phyloP scores from a whole-genome alignment of 2,797 vertebrate species.

The Eupleurogrammus muticus region DNA sequence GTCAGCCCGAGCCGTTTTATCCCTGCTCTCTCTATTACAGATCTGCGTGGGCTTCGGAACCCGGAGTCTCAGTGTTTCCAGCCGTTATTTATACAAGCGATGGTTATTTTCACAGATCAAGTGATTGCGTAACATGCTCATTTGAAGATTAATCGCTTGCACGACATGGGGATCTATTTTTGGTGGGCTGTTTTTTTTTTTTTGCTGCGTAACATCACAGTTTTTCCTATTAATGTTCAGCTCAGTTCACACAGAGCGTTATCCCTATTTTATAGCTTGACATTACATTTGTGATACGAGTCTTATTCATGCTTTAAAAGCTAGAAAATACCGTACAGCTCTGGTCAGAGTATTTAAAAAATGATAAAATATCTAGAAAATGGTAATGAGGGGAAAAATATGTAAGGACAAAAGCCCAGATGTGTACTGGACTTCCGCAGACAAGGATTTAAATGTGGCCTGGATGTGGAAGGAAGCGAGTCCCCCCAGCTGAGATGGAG shows the following conservation, averaged over 20 bases:
- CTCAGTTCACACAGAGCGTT: not conserved
- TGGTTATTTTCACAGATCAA: not conserved
- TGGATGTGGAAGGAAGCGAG: conserved; percentile 17
- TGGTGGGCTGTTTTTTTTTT: not conserved
- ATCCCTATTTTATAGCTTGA: not conserved
- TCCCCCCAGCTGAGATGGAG: conserved; percentile 21
- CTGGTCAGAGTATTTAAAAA: conserved; percentile 10
- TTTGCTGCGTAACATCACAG: not conserved
- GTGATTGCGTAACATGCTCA: not conserved
- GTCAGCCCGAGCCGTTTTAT: conserved; percentile 17
- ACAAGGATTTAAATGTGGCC: too few species aligned
- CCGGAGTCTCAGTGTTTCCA: conserved; percentile 8
- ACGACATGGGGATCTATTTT: not conserved
- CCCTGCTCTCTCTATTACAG: conserved; percentile 16
- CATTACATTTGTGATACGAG: not conserved
- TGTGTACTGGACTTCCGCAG: not conserved
- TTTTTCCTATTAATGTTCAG: not conserved
- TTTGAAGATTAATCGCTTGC: not conserved
- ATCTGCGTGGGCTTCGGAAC: conserved; percentile 29
- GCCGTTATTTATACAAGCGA: not conserved
- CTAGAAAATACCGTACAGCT: not conserved
- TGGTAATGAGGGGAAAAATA: not conserved
- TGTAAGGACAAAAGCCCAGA: conserved; percentile 12
- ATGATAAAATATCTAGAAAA: not conserved
- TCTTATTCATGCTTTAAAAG: not conserved